Evolutionary conservation across 2,113 vertebrate species (phyloP).

Genomic region (rat (Rattus norvegicus)): DNA sequence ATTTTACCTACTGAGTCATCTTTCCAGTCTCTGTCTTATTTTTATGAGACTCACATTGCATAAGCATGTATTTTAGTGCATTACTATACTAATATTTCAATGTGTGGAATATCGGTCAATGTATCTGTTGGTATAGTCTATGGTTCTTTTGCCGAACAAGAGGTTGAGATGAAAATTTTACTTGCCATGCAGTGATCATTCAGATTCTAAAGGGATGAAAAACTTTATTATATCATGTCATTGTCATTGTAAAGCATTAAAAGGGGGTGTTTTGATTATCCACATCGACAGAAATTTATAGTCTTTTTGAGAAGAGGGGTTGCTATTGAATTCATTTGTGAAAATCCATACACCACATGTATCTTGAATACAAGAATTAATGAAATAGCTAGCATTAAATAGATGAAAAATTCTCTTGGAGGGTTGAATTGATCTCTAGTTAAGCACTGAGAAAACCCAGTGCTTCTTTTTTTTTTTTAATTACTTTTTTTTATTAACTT

Average conservation of each 20-base stretch:
- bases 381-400: neutral
- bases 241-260: neutral
- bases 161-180: neutral
- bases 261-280: neutral
- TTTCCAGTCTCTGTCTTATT: neutral
- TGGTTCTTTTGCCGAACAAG: neutral
- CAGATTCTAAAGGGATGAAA: neutral
- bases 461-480: neutral
- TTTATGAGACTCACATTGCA: neutral
- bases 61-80: rapidly evolving
- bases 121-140: neutral
- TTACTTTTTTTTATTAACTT: too few relatives aligned
- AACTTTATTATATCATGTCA: neutral
- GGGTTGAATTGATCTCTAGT: neutral
- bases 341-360: neutral
- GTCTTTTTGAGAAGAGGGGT: neutral
- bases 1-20: neutral
- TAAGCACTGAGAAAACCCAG: neutral
- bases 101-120: neutral
- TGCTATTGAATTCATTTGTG: neutral
- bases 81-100: neutral
- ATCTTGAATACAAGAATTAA: neutral
- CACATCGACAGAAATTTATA: neutral
- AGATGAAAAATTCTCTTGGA: neutral
- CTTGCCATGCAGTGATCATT: neutral